Evolutionary conservation across 2,797 vertebrate species (phyloP).

Genomic region (Bradypodion ventrale): DNA sequence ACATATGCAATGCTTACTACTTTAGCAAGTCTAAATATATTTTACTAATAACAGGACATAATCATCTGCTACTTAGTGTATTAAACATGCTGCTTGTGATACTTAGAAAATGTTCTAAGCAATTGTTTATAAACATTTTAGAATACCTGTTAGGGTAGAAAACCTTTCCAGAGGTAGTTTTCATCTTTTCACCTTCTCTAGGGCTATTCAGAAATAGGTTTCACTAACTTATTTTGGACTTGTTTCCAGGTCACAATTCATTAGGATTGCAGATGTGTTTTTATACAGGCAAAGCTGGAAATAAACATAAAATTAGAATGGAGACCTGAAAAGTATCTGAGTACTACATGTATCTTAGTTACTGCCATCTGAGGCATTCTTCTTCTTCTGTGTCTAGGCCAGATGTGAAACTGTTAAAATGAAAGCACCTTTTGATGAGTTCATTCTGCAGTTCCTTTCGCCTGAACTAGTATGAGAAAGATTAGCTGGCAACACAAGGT

Average conservation of each 20-base stretch:
- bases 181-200: neutral
- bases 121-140: neutral
- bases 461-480: no score
- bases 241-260: neutral
- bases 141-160: neutral
- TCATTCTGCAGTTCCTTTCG: no score
- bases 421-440: no score
- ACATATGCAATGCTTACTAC: neutral
- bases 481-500: no score
- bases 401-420: no score
- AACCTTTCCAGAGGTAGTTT: neutral
- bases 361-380: neutral
- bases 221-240: neutral
- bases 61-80: neutral
- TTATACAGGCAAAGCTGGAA: neutral
- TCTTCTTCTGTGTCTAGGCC: no score
- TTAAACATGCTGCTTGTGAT: neutral
- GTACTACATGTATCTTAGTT: neutral
- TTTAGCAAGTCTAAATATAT: neutral
- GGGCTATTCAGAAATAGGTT: neutral
- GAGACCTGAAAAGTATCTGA: neutral
- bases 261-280: neutral
- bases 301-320: neutral
- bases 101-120: neutral
- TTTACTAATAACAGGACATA: neutral